Evolutionary conservation across 2,113 vertebrate species (phyloP).

Genomic region (Podiceps cristatus): DNA sequence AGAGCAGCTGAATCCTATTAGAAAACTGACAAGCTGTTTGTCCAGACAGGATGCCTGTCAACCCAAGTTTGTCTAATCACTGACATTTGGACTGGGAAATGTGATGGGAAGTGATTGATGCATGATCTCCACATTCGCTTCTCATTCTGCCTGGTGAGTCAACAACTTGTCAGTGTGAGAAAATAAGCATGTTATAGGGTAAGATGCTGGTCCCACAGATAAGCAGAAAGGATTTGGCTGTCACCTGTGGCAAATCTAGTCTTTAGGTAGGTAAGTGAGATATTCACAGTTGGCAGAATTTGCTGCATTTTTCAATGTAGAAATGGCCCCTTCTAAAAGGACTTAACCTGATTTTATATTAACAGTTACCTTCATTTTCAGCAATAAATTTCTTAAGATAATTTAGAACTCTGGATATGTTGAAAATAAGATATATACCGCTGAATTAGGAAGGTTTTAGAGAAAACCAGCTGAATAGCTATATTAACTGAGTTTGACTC

Average conservation of each 20-base stretch:
- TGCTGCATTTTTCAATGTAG: not conserved
- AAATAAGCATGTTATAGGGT: not conserved
- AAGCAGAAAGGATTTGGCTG: not conserved
- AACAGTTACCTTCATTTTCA: not conserved
- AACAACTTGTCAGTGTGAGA: slow-evolving; percentile 2
- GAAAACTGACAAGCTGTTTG: not conserved
- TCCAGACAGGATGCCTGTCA: not conserved
- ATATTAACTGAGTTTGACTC: not conserved
- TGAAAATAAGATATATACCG: not conserved
- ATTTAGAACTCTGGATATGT: not conserved
- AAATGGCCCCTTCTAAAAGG: not conserved
- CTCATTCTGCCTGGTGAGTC: not conserved
- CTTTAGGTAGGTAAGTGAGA: not conserved
- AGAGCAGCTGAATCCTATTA: not conserved
- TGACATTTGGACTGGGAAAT: not conserved
- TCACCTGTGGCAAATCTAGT: not conserved
- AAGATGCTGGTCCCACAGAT: not conserved
- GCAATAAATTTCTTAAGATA: not conserved
- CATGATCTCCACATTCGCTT: not conserved
- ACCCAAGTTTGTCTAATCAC: not conserved
- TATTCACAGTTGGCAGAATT: not conserved
- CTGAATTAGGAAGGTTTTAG: not conserved
- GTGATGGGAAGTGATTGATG: not conserved
- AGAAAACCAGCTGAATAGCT: not conserved
- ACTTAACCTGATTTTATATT: not conserved